Percentiles rank a stretch among this genome's conserved stretches.
These are phyloP conservation scores for Temnothorax rugatulus DNA, from an alignment of 2,888 invertebrate species.

Conservation along the genomic window DNA sequence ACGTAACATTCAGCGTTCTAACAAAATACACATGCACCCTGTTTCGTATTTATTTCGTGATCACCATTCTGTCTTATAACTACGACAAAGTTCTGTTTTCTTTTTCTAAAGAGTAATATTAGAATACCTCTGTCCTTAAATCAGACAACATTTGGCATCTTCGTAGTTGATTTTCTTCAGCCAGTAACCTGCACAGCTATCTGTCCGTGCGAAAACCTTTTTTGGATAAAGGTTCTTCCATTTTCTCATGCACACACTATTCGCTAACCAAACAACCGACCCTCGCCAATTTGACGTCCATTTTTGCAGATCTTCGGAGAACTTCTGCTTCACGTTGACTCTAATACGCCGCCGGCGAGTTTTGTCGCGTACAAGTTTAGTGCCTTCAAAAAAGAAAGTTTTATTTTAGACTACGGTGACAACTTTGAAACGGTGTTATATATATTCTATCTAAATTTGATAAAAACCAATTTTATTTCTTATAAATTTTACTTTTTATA, in stretches of 20 bases:
- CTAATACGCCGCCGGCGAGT: conserved; percentile 91
- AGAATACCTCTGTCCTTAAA: not conserved
- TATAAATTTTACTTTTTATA: not conserved
- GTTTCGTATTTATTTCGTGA: conserved; percentile 1
- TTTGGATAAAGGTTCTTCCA: not conserved
- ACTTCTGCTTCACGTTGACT: conserved; percentile 86
- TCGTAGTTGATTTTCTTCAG: not conserved
- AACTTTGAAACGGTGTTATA: not conserved
- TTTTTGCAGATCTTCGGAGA: conserved; percentile 13
- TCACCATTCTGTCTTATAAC: not conserved
- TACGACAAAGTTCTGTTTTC: not conserved
- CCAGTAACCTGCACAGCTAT: not conserved
- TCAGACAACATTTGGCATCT: conserved; percentile 32
- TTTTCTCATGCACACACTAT: not conserved
- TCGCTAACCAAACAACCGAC: not conserved
- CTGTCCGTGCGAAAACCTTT: not conserved
- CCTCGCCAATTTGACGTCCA: not conserved
- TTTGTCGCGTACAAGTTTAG: conserved; percentile 94
- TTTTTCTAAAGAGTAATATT: not conserved
- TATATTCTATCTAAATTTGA: not conserved
- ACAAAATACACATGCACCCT: conserved; percentile 29
- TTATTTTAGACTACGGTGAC: not conserved
- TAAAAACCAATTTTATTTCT: not conserved
- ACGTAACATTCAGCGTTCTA: conserved; percentile 32
- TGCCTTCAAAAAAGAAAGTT: conserved; percentile 88